phyloP scores from a whole-genome alignment of 2,113 vertebrate species.

The Nycticryphes semicollaris region DNA sequence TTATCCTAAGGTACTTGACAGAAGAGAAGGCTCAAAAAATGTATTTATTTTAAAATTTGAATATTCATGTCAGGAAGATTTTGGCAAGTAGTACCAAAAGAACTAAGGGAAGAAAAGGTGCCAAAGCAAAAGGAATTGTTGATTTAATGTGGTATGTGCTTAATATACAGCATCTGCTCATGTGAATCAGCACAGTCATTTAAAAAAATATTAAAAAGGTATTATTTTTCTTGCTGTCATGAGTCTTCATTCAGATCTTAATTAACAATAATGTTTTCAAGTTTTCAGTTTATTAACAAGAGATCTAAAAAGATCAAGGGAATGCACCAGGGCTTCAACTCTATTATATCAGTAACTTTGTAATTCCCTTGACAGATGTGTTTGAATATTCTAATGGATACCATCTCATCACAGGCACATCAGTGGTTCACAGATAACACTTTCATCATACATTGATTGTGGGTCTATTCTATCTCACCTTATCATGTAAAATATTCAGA shows the following conservation, averaged over 20 bases:
- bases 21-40: not conserved
- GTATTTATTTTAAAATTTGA: constrained; percentile 35
- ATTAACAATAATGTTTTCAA: constrained; percentile 40
- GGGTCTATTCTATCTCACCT: not conserved
- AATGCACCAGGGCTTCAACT: not conserved
- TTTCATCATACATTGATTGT: not conserved
- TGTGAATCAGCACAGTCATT: not conserved
- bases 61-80: constrained; percentile 6
- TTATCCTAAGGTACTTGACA: constrained; percentile 25
- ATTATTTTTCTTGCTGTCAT: constrained; percentile 1
- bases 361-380: constrained; percentile 7
- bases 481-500: not conserved
- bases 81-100: constrained; percentile 27
- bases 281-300: constrained; percentile 37
- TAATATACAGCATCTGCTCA: constrained; percentile 22
- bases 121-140: constrained; percentile 55
- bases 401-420: constrained; percentile 13
- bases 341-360: not conserved
- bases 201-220: constrained; percentile 3
- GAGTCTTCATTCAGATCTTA: constrained; percentile 37
- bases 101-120: constrained; percentile 6
- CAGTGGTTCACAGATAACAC: not conserved
- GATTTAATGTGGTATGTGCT: not conserved
- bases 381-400: constrained; percentile 20
- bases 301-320: constrained; percentile 42